phyloP scores from a whole-genome alignment of 2,888 invertebrate species.

The Pammene fasciana region DNA sequence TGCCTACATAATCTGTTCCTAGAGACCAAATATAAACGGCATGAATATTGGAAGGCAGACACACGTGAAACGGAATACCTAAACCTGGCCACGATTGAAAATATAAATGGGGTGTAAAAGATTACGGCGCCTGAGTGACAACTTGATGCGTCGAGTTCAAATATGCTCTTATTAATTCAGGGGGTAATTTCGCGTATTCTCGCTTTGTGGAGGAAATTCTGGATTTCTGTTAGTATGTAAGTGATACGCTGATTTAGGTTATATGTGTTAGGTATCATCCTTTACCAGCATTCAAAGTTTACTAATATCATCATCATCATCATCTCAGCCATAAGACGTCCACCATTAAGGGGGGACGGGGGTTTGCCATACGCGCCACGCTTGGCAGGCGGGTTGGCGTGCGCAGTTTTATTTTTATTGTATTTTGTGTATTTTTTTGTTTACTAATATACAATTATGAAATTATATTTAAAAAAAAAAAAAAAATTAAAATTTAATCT shows the following conservation, averaged over 20 bases:
- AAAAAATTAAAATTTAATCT: too few species aligned
- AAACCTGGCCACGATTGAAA: constrained; percentile 24
- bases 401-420: too few species aligned
- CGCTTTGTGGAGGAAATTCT: constrained; percentile 16
- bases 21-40: constrained; percentile 9
- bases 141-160: constrained; percentile 30
- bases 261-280: too few species aligned
- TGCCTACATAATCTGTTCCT: background rate
- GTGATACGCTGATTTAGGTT: background rate
- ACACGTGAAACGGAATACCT: constrained; percentile 24
- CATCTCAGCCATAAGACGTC: too few species aligned
- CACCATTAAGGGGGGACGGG: too few species aligned
- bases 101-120: constrained; percentile 21
- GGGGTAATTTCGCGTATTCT: constrained; percentile 28
- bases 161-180: constrained; percentile 31
- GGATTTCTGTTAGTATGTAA: background rate
- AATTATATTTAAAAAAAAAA: too few species aligned
- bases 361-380: too few species aligned
- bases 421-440: too few species aligned
- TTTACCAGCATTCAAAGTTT: too few species aligned
- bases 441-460: too few species aligned
- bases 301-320: too few species aligned
- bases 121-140: constrained; percentile 30
- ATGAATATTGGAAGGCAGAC: constrained; percentile 18
- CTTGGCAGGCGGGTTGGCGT: too few species aligned